phyloP scores from a whole-genome alignment of 2,113 vertebrate species.

The Myrmophylax atrothorax region DNA sequence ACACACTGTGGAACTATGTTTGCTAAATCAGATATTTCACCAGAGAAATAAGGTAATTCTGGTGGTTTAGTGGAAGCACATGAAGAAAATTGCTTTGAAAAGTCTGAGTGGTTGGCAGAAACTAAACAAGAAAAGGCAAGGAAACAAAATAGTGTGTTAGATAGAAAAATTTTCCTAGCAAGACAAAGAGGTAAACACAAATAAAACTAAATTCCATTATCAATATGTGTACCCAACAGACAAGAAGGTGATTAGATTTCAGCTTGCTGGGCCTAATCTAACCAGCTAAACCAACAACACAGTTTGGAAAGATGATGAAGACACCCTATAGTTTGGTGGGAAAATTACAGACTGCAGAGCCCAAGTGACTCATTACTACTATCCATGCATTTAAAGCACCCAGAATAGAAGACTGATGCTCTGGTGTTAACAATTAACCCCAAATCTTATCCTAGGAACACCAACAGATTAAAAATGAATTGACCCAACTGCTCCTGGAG shows the following conservation, averaged over 20 bases:
- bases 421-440: background rate
- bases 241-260: background rate
- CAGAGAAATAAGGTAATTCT: background rate
- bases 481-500: background rate
- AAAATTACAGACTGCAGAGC: background rate
- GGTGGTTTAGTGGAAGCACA: background rate
- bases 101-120: background rate
- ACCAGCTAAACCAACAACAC: background rate
- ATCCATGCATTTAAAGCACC: background rate
- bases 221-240: rapidly evolving
- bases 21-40: background rate
- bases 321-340: background rate
- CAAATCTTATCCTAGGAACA: background rate
- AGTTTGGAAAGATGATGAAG: background rate
- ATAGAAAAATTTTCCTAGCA: background rate
- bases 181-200: background rate
- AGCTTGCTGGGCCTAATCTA: background rate
- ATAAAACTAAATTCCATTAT: background rate
- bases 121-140: background rate
- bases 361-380: background rate
- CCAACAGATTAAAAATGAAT: background rate
- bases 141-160: background rate
- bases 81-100: background rate
- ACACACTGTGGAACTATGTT: background rate
- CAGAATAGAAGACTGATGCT: background rate